Base-by-base conservation (phyloP, 2,888 invertebrate genomes). In the Polydrusus cervinus region DNA sequence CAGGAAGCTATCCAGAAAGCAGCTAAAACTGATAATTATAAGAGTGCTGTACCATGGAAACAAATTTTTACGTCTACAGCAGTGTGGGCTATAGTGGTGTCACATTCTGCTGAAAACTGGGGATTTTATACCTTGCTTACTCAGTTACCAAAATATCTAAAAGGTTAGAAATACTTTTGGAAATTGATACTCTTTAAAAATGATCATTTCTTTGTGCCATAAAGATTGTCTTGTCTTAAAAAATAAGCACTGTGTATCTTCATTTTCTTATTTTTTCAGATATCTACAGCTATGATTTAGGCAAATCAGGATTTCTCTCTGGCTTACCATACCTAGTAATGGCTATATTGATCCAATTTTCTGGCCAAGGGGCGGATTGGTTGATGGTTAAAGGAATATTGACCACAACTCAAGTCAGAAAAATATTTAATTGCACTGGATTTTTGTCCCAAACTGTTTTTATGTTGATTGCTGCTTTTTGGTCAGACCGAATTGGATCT, bases 261-360 rank as follows among this genome's bases (percentile, higher is more conserved):
- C n/a, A n/a, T n/a, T n/a, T n/a, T n/a, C n/a, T n/a, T n/a, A n/a
- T 14, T 53, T 34, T 76, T 88, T 14, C 85, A 94, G 95, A 95
- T 81, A 92, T 92, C 0, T 89, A 93, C 78, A 88, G 91, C 79
- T 94, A 93, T 85, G 90, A 94, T 82, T 88, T 95, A 65, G 91
- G 93, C 9, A 91, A 95, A 84, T 93, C 96, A 5, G 97, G 97
- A 6, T 92, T 94, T 83, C 85, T 96, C 65, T 93, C 97, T 0
- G 96, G 96, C 0, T 88, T 97, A 47, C 97, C 97, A 0, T 97
- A 97, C 85, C 86, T 97, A 18, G 93, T 93, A 0, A 96, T 97
- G 96, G 94, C 95, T 0, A 88, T 95, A 40, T 90, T 94, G 7
- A 88, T 97, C 7, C 94, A 93, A 82, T 87, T 93, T 76, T 93